Percentiles rank a stretch among this genome's conserved stretches.
Evolutionary conservation across 2,888 invertebrate genomes (phyloP).

Genomic region (Amphipoea lucens): DNA sequence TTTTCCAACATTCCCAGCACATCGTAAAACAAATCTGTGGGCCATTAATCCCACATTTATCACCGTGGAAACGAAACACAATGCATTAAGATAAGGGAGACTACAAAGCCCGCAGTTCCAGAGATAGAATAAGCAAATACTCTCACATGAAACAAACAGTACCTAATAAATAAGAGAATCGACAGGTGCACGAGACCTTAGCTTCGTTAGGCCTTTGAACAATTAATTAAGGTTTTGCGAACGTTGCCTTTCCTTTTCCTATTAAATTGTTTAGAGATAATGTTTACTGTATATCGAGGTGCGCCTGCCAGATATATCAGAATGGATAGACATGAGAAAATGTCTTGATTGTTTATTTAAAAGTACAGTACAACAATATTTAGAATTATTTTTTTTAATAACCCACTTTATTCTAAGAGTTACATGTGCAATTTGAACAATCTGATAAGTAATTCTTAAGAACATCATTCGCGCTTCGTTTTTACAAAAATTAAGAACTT

Average conservation of each 20-base stretch:
- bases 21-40: constrained; percentile 40
- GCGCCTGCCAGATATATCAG: constrained; percentile 40
- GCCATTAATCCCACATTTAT: constrained; percentile 60
- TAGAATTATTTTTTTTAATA: background rate
- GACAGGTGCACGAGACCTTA: constrained; percentile 77
- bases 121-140: constrained; percentile 60
- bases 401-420: background rate
- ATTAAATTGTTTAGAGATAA: constrained; percentile 63
- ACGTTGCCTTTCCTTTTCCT: constrained; percentile 67
- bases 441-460: background rate
- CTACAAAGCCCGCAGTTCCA: constrained; percentile 44
- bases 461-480: background rate
- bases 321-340: constrained; percentile 23
- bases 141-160: constrained; percentile 72
- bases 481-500: no score
- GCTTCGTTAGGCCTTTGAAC: constrained; percentile 74
- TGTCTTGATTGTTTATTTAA: background rate
- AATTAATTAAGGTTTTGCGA: constrained; percentile 77
- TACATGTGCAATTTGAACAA: background rate
- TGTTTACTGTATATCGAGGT: constrained; percentile 54
- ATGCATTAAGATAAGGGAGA: constrained; percentile 64
- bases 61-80: constrained; percentile 55
- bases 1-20: constrained; percentile 27
- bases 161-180: constrained; percentile 77
- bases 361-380: background rate